Evolutionary conservation across 2,113 vertebrate species (phyloP).

Genomic region (Syngnathus scovelli): DNA sequence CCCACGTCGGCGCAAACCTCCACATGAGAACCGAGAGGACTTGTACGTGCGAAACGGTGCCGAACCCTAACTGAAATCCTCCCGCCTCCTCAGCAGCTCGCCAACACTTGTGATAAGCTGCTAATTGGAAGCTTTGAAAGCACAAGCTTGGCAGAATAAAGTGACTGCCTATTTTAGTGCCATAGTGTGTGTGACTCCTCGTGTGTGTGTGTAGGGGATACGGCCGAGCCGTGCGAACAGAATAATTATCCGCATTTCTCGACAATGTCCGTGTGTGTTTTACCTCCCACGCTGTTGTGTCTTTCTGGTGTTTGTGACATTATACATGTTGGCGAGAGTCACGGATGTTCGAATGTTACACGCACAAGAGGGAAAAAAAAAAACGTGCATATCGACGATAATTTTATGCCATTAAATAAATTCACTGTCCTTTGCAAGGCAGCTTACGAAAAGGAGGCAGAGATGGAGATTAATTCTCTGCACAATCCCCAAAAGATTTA

Average conservation of each 20-base stretch:
- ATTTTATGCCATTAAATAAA: too few species aligned
- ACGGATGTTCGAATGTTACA: background rate
- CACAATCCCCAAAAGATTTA: too few species aligned
- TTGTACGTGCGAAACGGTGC: constrained; percentile 5
- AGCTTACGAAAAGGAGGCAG: too few species aligned
- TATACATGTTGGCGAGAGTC: background rate
- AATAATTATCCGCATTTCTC: constrained; percentile 28
- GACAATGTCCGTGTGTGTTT: background rate
- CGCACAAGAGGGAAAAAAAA: background rate
- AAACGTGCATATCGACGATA: too few species aligned
- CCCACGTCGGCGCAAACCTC: background rate
- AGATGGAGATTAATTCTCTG: too few species aligned
- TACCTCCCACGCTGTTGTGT: background rate
- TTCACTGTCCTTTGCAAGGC: too few species aligned
- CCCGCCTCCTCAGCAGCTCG: constrained; percentile 7
- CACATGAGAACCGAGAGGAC: background rate
- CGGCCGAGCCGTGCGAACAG: constrained; percentile 16
- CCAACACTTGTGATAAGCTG: constrained; percentile 31
- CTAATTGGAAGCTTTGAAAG: constrained; percentile 37
- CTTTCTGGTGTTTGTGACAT: constrained; percentile 12
- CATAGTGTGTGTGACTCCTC: background rate
- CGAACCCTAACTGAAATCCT: background rate
- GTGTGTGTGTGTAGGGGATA: constrained; percentile 9
- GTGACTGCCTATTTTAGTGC: constrained; percentile 14
- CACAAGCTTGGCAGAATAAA: constrained; percentile 21